Evolutionary conservation across 1,140 invertebrate species (phyloP).

Genomic region (Manduca sexta): DNA sequence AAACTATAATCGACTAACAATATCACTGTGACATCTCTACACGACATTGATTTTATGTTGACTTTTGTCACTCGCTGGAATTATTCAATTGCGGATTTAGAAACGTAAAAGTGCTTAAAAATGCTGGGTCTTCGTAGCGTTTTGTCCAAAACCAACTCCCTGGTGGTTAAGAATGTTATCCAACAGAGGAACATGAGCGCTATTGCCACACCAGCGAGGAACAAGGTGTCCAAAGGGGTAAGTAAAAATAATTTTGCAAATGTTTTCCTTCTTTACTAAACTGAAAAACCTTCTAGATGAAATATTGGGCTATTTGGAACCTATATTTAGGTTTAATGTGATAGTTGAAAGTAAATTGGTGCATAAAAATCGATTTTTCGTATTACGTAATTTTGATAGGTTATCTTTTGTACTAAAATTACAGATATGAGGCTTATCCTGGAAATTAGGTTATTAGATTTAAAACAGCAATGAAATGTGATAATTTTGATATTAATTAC

Average conservation of each 20-base stretch:
- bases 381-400: slow-evolving; percentile 8
- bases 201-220: slow-evolving; percentile 38
- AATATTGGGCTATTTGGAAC: too few species aligned
- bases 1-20: slow-evolving; percentile 1
- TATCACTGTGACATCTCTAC: not conserved
- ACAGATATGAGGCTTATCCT: too few species aligned
- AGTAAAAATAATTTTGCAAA: slow-evolving; percentile 17
- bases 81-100: not conserved
- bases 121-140: slow-evolving; percentile 53
- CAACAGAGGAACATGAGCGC: slow-evolving; percentile 53
- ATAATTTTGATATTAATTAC: too few species aligned
- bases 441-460: too few species aligned
- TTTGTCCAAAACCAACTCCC: slow-evolving; percentile 29
- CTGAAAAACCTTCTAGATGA: too few species aligned
- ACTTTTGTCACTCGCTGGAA: slow-evolving; percentile 2
- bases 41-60: slow-evolving; percentile 6
- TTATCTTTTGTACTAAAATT: not conserved
- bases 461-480: too few species aligned
- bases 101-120: slow-evolving; percentile 19
- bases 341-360: too few species aligned
- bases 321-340: too few species aligned
- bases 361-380: not conserved
- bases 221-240: slow-evolving; percentile 49
- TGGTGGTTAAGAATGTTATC: slow-evolving; percentile 42
- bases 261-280: too few species aligned